Base-by-base conservation (phyloP, 1,140 invertebrate genomes). In the Cydia fagiglandana region DNA sequence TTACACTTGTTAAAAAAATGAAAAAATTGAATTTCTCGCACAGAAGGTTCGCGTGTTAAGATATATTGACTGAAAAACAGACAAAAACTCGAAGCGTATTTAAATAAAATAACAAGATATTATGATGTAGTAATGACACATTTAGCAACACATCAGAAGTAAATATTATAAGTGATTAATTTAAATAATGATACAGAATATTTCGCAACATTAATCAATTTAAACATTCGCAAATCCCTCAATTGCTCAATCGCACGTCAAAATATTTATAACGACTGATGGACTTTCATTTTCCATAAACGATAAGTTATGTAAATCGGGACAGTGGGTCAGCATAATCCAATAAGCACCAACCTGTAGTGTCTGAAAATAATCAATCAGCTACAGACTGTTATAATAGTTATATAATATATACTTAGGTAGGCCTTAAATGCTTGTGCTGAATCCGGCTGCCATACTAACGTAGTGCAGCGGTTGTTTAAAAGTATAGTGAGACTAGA, bases 261-360 rank as follows among this genome's bases (percentile, higher is more conserved):
- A 70, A 70, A 70, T 70, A 38, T 70, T 70, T 70, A 70, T 70
- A 41, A 70, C 17, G 56, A 61, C n/a, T n/a, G 4, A 56, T 56
- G 50, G 4, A 68, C 66, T 70, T 70, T 70, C 66, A 17, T 70
- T 70, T 45, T 70, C 66, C 66, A 70, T 70, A 70, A 70, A 70
- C 30, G 66, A 38, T 70, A 70, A 38, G 38, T 70, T 70, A 70
- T 70, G 66, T 70, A 70, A 70, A 70, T 70, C 30, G 66, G 66
- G 66, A 70, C 66, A 70, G 66, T 70, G n/a, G 66, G 66, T 38
- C 66, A 45, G n/a, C 66, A 38, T 70, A 70, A 70, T 70, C 66
- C 66, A 70, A 70, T 70, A 70, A 70, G 66, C 66, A 70, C 66
- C 34, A 70, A 70, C 66, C 66, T 70, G 66, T 20, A 41, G 66